phyloP scores from a whole-genome alignment of 2,113 vertebrate species.

The Crotophaga sulcirostris region DNA sequence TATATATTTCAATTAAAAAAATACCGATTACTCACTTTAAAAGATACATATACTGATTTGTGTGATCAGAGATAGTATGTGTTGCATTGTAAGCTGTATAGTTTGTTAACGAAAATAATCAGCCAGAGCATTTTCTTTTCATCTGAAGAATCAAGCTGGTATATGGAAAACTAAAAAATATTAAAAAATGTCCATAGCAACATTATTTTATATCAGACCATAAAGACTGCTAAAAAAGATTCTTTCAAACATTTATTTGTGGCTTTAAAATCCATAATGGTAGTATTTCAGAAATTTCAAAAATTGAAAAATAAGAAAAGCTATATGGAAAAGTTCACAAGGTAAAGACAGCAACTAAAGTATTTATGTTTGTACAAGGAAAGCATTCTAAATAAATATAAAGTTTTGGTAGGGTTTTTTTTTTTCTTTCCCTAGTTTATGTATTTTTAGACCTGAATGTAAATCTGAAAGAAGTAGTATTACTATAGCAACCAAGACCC shows the following conservation, averaged over 20 bases:
- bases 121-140: neutral
- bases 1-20: neutral
- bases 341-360: neutral
- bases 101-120: neutral
- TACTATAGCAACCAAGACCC: slow-evolving; percentile 21
- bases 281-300: neutral
- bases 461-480: slow-evolving; percentile 8
- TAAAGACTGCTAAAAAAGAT: neutral
- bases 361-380: neutral
- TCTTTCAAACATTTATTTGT: neutral
- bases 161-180: neutral
- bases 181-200: neutral
- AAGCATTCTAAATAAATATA: neutral
- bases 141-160: neutral
- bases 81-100: neutral
- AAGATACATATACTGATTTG: neutral
- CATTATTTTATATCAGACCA: neutral
- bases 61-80: neutral
- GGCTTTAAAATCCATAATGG: neutral
- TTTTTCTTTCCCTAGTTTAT: neutral
- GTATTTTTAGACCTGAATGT: neutral
- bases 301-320: neutral
- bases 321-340: neutral
- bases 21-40: neutral
- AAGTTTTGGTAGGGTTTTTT: neutral